These are phyloP conservation scores for Luperina nickerlii DNA, from an alignment of 2,888 invertebrate genomes.

Conservation along the genomic window DNA sequence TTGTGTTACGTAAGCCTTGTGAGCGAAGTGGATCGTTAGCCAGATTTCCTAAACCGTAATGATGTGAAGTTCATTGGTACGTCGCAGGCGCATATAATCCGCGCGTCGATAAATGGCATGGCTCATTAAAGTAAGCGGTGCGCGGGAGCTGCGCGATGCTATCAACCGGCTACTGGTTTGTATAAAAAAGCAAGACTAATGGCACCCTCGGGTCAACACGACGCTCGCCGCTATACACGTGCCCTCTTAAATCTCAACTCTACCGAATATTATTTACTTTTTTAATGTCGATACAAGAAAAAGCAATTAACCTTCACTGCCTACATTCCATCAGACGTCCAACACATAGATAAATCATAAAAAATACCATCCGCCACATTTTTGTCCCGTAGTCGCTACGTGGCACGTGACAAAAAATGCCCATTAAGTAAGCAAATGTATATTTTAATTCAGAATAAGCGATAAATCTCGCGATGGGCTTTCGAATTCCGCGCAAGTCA, in stretches of 20 bases:
- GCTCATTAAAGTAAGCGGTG: constrained; percentile 86
- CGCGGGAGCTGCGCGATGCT: constrained; percentile 85
- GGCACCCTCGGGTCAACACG: constrained; percentile 77
- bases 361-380: constrained; percentile 78
- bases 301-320: constrained; percentile 66
- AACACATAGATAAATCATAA: constrained; percentile 83
- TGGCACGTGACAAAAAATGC: constrained; percentile 88
- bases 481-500: constrained; percentile 90
- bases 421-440: constrained; percentile 89
- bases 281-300: constrained; percentile 63
- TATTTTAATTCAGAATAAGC: constrained; percentile 90
- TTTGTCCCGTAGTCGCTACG: constrained; percentile 79
- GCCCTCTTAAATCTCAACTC: constrained; percentile 59
- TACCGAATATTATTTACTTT: constrained; percentile 68
- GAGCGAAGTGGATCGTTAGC: constrained; percentile 41
- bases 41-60: constrained; percentile 49
- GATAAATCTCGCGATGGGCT: constrained; percentile 90
- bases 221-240: constrained; percentile 59
- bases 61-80: constrained; percentile 64
- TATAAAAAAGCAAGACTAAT: constrained; percentile 83
- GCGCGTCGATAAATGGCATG: constrained; percentile 82
- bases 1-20: constrained; percentile 38
- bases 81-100: constrained; percentile 75
- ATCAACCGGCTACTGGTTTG: constrained; percentile 82
- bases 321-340: constrained; percentile 70